Evolutionary conservation across 1,140 invertebrate species (phyloP).

Genomic region (Leptinotarsa texana): DNA sequence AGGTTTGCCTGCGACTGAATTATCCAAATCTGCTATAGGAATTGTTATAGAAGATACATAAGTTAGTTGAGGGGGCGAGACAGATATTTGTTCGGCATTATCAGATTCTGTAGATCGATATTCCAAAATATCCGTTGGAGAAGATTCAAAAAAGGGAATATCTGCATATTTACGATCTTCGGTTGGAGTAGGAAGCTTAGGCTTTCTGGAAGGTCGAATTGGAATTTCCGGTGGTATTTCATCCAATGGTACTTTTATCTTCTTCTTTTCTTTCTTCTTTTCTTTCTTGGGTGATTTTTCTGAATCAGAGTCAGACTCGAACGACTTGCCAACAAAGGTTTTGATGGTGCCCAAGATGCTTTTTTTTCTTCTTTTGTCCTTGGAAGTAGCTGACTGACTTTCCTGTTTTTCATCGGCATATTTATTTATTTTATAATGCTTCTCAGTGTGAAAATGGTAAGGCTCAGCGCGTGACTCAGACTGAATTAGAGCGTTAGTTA

Average conservation of each 20-base stretch:
- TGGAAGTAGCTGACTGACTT: constrained; percentile 24
- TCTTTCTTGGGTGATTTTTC: constrained; percentile 51
- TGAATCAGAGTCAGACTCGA: constrained; percentile 53
- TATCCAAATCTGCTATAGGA: constrained; percentile 24
- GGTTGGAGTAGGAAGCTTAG: constrained; percentile 45
- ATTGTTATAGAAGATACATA: constrained; percentile 5
- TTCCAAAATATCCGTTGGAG: constrained; percentile 23
- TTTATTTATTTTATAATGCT: constrained; percentile 35
- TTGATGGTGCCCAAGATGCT: constrained; percentile 53
- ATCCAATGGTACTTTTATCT: constrained; percentile 37
- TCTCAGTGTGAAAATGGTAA: constrained; percentile 42
- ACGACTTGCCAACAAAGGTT: constrained; percentile 50
- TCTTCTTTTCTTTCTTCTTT: constrained; percentile 49
- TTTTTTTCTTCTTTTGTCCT: constrained; percentile 50
- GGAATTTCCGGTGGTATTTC: constrained; percentile 34
- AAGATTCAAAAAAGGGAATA: constrained; percentile 50
- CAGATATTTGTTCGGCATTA: not conserved
- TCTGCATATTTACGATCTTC: constrained; percentile 39
- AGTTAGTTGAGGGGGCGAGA: not conserved
- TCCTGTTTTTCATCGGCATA: constrained; percentile 22
- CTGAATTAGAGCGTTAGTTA: constrained; percentile 53
- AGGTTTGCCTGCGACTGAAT: constrained; percentile 2
- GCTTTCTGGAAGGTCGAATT: constrained; percentile 41
- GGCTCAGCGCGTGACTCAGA: constrained; percentile 51
- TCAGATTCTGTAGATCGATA: not conserved